Percentiles rank a stretch among this genome's conserved stretches.
Evolutionary conservation across 2,888 invertebrate genomes (phyloP).

Genomic region (Agrilus biguttatus): DNA sequence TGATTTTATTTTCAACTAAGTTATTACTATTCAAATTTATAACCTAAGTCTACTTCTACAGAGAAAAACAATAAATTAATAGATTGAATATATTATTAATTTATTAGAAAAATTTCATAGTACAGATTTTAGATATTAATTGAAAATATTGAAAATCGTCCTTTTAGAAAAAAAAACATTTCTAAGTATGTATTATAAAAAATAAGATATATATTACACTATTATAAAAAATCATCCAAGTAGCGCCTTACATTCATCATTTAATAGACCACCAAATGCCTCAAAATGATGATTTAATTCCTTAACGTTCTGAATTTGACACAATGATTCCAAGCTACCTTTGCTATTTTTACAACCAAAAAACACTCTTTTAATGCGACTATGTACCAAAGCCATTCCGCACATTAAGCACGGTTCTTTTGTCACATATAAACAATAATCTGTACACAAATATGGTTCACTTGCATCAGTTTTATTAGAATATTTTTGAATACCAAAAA

Average conservation of each 20-base stretch:
- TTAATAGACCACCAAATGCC: conserved; percentile 56
- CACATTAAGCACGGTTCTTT: conserved; percentile 91
- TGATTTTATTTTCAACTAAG: too few relatives aligned
- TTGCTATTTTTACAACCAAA: conserved; percentile 41
- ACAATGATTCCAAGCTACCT: conserved; percentile 59
- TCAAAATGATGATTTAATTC: conserved; percentile 86
- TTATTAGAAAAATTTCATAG: too few relatives aligned
- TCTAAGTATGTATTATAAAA: too few relatives aligned
- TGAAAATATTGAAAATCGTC: too few relatives aligned
- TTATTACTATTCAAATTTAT: too few relatives aligned
- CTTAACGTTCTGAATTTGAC: conserved; percentile 61
- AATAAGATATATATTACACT: too few relatives aligned
- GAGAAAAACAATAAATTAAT: too few relatives aligned
- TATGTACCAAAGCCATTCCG: conserved; percentile 87
- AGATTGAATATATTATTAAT: too few relatives aligned
- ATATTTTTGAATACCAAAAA: conserved; percentile 36
- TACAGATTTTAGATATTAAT: too few relatives aligned
- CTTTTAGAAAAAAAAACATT: too few relatives aligned
- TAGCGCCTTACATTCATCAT: conserved; percentile 23
- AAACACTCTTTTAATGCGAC: conserved; percentile 71
- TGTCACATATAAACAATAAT: conserved; percentile 68
- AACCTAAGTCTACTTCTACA: too few relatives aligned
- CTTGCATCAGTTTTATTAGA: conserved; percentile 18
- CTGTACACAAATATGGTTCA: conserved; percentile 70
- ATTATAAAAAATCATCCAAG: too few relatives aligned